These are phyloP conservation scores for Lindbergichthys nudifrons DNA, from an alignment of 2,797 vertebrate genomes.

Conservation along the genomic window DNA sequence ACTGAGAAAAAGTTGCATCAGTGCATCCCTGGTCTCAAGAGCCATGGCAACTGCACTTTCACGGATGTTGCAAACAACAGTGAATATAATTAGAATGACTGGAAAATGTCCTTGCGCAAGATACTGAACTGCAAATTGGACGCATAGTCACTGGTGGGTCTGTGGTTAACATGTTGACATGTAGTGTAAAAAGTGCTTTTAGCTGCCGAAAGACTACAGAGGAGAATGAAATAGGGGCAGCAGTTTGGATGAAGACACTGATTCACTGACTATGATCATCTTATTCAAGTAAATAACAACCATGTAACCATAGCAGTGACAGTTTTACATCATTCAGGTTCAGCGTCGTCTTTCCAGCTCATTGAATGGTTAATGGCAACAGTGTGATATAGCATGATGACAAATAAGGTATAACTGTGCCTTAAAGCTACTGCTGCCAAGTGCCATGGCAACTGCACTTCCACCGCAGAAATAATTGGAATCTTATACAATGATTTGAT, in stretches of 20 bases:
- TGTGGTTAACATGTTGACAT: too few relatives aligned
- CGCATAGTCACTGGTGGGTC: too few relatives aligned
- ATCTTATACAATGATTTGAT: constrained; percentile 44
- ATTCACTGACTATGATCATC: constrained; percentile 1
- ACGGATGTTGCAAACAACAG: too few relatives aligned
- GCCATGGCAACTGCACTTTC: too few relatives aligned
- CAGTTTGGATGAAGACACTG: not conserved
- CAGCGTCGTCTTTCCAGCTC: not conserved
- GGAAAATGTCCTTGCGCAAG: too few relatives aligned
- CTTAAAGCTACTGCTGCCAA: constrained; percentile 20
- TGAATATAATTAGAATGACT: too few relatives aligned
- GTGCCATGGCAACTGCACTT: constrained; percentile 55
- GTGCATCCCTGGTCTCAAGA: too few relatives aligned
- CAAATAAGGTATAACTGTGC: constrained; percentile 17
- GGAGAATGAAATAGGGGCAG: not conserved
- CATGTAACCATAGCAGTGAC: not conserved
- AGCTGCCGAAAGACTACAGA: too few relatives aligned
- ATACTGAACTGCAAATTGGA: too few relatives aligned
- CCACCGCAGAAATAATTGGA: not conserved
- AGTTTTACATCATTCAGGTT: constrained; percentile 22
- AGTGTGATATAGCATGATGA: not conserved
- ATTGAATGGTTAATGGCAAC: constrained; percentile 1
- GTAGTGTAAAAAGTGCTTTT: too few relatives aligned
- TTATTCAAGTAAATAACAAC: not conserved
- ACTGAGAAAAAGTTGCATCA: too few relatives aligned